Evolutionary conservation across 2,888 invertebrate genomes (phyloP).

Genomic region (Campopleginae sp.): DNA sequence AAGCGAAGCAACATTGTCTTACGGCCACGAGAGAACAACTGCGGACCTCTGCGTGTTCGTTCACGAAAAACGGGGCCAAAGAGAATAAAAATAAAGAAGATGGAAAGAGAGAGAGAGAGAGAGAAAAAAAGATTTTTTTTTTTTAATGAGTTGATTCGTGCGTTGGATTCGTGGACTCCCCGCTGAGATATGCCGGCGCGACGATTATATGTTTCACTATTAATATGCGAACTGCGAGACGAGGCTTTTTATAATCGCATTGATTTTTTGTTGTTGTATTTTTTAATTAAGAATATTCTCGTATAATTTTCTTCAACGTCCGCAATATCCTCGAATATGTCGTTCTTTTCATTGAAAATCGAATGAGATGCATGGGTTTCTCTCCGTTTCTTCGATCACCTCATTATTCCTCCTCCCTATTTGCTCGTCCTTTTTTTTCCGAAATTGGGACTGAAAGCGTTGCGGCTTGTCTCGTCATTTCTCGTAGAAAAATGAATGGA

Average conservation of each 20-base stretch:
- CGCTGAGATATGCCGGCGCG: conserved; percentile 79
- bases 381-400: conserved; percentile 76
- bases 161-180: conserved; percentile 76
- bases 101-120: conserved; percentile 25
- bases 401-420: not conserved
- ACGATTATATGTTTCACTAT: conserved; percentile 83
- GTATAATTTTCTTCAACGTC: not conserved
- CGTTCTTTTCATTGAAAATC: not conserved
- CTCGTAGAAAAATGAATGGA: not conserved
- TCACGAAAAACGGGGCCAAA: conserved; percentile 48
- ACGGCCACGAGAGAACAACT: conserved; percentile 79
- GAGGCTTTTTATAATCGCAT: conserved; percentile 64
- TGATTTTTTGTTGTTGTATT: not conserved
- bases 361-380: conserved; percentile 77
- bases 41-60: conserved; percentile 65
- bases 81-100: conserved; percentile 4
- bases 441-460: conserved; percentile 42
- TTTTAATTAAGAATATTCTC: conserved; percentile 2
- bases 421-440: conserved; percentile 35
- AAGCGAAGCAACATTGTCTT: conserved; percentile 75
- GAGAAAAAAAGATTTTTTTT: conserved; percentile 23
- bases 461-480: conserved; percentile 44
- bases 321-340: not conserved
- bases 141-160: conserved; percentile 30
- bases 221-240: conserved; percentile 80